Conservation (phyloP, 1,140 invertebrate species). For the Cydia amplana region DNA sequence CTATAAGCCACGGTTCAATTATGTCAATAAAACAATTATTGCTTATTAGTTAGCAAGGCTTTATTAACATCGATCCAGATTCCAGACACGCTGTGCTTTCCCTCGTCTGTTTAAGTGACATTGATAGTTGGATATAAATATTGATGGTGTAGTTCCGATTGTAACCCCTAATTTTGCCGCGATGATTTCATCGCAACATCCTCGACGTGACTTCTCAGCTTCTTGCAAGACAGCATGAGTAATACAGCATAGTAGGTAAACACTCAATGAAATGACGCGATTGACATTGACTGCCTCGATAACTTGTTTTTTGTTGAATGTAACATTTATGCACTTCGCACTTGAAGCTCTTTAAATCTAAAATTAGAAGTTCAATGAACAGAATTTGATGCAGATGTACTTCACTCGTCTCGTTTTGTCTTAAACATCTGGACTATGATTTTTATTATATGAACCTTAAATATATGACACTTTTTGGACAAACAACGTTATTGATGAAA, state of each 20-base stretch:
- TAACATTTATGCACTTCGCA: neutral
- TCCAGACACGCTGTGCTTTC: neutral
- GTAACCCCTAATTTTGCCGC: slow-evolving; percentile 28
- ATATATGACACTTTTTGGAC: no score
- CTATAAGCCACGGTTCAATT: no score
- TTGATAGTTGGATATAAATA: neutral
- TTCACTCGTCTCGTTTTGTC: neutral
- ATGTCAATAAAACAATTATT: no score
- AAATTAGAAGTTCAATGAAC: slow-evolving; percentile 1
- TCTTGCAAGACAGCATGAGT: slow-evolving; percentile 27
- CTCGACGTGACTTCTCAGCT: neutral
- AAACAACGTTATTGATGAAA: no score
- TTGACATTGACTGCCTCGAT: slow-evolving; percentile 10
- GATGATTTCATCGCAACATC: slow-evolving; percentile 18
- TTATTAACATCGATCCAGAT: neutral
- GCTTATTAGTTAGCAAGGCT: no score
- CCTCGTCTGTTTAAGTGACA: neutral
- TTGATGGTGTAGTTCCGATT: slow-evolving; percentile 23
- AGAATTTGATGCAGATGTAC: neutral
- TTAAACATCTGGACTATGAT: neutral
- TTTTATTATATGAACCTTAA: no score
- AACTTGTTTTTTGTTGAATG: neutral
- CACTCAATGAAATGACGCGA: slow-evolving; percentile 16
- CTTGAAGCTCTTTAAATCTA: neutral
- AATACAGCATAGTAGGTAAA: slow-evolving; percentile 21